These are phyloP conservation scores for Lycorma delicatula DNA, from an alignment of 1,140 invertebrate species.

Conservation along the genomic window DNA sequence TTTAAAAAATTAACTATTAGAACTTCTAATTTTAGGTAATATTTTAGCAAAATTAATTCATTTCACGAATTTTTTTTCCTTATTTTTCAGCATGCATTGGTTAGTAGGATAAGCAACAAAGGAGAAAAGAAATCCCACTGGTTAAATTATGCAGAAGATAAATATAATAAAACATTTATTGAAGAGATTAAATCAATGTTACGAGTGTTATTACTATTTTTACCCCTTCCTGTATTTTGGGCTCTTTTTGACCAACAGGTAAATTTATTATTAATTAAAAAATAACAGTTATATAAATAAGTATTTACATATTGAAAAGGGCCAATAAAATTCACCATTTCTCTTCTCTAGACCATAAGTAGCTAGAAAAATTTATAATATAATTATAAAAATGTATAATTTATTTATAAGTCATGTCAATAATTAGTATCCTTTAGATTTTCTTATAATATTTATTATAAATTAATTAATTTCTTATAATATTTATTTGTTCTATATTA, in stretches of 20 bases:
- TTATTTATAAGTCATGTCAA: no score
- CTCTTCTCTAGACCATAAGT: no score
- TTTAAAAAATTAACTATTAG: no score
- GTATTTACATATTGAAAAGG: not conserved
- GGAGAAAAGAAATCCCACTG: conserved; percentile 53
- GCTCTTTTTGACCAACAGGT: conserved; percentile 38
- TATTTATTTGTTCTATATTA: no score
- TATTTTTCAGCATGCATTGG: conserved; percentile 37
- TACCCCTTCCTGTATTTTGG: conserved; percentile 62
- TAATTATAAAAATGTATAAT: no score
- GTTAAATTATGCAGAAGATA: conserved; percentile 66
- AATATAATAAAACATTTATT: conserved; percentile 44
- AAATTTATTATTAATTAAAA: not conserved
- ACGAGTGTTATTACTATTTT: conserved; percentile 46
- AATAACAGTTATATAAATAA: conserved; percentile 4
- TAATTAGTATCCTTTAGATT: no score
- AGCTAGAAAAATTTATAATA: no score
- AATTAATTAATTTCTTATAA: no score
- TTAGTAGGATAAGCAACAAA: conserved; percentile 39
- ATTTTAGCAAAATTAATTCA: no score
- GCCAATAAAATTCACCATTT: not conserved
- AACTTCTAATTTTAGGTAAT: no score
- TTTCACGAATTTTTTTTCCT: no score
- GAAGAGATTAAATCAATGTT: conserved; percentile 49
- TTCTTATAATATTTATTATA: no score